phyloP scores from a whole-genome alignment of 1,140 invertebrate species.

The Schmidtea mediterranea region DNA sequence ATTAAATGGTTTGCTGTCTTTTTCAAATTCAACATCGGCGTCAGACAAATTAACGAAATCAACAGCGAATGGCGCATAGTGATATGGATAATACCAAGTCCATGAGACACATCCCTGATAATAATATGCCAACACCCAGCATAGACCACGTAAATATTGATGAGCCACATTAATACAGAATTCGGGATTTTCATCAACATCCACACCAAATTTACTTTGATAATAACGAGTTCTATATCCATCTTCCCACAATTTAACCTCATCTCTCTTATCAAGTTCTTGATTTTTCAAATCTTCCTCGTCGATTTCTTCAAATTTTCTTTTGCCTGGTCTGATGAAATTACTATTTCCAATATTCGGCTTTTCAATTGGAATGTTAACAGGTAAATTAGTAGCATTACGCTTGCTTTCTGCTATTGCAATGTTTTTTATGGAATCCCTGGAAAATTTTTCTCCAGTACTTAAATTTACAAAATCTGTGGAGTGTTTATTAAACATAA shows the following conservation, averaged over 20 bases:
- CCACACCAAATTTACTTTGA: constrained; percentile 76
- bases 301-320: too few relatives aligned
- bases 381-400: too few relatives aligned
- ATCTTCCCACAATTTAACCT: constrained; percentile 74
- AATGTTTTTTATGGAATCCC: too few relatives aligned
- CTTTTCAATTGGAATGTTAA: too few relatives aligned
- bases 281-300: background rate
- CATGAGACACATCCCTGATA: constrained; percentile 96
- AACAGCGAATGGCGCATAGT: constrained; percentile 98
- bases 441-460: background rate
- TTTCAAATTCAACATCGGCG: constrained; percentile 57
- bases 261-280: constrained; percentile 38
- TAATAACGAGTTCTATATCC: constrained; percentile 94
- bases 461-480: background rate
- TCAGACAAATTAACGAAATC: constrained; percentile 76
- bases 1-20: constrained; percentile 59
- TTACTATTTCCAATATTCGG: too few relatives aligned
- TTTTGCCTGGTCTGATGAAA: too few relatives aligned
- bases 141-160: constrained; percentile 75
- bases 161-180: constrained; percentile 30
- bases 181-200: constrained; percentile 28
- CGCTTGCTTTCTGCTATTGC: too few relatives aligned
- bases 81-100: constrained; percentile 99
- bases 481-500: background rate
- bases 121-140: constrained; percentile 92